These are phyloP conservation scores for Geococcyx californianus DNA, from an alignment of 2,113 vertebrate genomes.

Conservation along the genomic window DNA sequence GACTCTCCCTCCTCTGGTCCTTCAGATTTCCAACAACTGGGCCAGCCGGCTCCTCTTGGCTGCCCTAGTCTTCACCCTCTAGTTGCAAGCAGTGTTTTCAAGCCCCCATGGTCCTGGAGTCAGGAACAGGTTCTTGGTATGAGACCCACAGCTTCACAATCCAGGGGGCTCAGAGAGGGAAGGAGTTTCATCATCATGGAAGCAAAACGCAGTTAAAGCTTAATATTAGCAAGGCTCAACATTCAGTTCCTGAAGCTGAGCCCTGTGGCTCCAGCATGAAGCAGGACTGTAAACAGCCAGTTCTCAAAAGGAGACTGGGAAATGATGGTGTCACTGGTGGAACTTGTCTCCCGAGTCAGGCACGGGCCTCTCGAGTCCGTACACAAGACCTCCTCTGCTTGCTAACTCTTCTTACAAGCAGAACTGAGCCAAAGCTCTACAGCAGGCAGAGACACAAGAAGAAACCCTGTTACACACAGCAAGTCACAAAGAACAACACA, in stretches of 20 bases:
- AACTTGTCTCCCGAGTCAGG: not conserved
- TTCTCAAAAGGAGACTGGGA: not conserved
- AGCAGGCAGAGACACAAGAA: not conserved
- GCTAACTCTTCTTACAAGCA: not conserved
- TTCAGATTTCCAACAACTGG: not conserved
- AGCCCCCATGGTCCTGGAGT: not conserved
- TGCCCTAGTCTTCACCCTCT: not conserved
- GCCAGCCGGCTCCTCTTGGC: not conserved
- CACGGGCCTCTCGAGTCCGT: not conserved
- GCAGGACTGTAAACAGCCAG: not conserved
- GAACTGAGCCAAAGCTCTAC: not conserved
- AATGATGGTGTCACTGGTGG: not conserved
- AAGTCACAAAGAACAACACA: not conserved
- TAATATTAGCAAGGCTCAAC: not conserved
- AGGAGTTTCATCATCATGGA: not conserved
- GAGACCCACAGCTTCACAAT: not conserved
- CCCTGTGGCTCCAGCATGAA: not conserved
- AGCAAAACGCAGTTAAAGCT: not conserved
- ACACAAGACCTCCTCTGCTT: not conserved
- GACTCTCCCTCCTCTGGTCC: not conserved
- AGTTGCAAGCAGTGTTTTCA: not conserved
- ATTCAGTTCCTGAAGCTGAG: not conserved
- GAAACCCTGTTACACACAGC: not conserved
- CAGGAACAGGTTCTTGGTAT: not conserved
- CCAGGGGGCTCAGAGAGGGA: not conserved